Conservation (phyloP, 2,113 vertebrate genomes). For the Acinonyx jubatus region DNA sequence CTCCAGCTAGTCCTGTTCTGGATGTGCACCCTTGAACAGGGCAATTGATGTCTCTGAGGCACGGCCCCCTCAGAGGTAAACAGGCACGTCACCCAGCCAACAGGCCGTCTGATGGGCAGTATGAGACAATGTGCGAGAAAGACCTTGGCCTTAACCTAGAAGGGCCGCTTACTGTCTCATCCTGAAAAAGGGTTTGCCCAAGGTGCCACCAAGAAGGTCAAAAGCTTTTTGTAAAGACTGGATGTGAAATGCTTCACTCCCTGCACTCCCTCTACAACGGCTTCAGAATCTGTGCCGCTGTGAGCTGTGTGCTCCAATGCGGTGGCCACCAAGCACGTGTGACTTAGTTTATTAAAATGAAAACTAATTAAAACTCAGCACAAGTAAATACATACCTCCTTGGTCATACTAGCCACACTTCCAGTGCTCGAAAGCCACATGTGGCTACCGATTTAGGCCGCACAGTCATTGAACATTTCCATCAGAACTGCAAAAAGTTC, state of each 20-base stretch:
- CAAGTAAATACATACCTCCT: not conserved
- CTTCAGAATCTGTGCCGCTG: not conserved
- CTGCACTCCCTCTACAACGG: not conserved
- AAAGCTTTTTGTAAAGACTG: not conserved
- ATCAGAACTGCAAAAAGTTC: not conserved
- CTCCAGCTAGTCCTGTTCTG: not conserved
- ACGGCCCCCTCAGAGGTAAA: not conserved
- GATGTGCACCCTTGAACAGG: not conserved
- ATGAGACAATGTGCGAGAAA: fast-evolving
- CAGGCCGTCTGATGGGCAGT: too few species aligned
- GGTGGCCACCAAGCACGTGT: not conserved
- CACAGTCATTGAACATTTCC: not conserved
- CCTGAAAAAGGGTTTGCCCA: not conserved
- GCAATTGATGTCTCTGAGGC: too few species aligned
- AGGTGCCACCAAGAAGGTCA: not conserved
- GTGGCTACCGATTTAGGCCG: not conserved
- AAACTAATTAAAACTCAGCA: not conserved
- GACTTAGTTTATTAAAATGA: not conserved
- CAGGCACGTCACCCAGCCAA: not conserved
- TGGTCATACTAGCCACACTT: not conserved
- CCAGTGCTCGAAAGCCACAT: fast-evolving
- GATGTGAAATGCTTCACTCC: not conserved
- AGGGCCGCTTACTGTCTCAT: not conserved
- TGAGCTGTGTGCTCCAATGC: not conserved
- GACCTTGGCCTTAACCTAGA: not conserved